Percentiles rank a stretch among this genome's conserved stretches.
phyloP scores from a whole-genome alignment of 2,113 vertebrate species.

The Mesoclemmys tuberculata region DNA sequence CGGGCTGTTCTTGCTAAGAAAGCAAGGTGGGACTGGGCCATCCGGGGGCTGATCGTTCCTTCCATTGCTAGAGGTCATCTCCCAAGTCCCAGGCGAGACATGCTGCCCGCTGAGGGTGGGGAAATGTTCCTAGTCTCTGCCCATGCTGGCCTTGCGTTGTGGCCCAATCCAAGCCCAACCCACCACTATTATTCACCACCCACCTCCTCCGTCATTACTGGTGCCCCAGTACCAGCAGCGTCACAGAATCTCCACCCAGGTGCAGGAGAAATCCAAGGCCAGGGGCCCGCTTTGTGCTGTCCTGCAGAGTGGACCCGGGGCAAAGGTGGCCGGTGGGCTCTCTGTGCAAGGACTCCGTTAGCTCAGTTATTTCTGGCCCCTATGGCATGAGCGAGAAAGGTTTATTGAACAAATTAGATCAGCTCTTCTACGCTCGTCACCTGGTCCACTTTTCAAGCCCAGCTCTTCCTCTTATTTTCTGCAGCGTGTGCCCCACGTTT shows the following conservation, averaged over 20 bases:
- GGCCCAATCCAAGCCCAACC: neutral
- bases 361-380: neutral
- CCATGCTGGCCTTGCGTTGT: neutral
- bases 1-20: neutral
- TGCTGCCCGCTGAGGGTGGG: neutral
- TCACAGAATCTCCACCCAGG: neutral
- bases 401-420: neutral
- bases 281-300: neutral
- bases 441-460: neutral
- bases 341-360: neutral
- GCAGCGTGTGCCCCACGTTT: neutral
- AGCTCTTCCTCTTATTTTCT: neutral
- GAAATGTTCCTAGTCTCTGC: neutral
- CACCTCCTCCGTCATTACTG: neutral
- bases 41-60: neutral
- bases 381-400: neutral
- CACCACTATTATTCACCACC: neutral
- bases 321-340: neutral
- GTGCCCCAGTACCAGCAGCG: neutral
- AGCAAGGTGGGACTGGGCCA: neutral
- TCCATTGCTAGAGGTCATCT: neutral
- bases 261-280: neutral
- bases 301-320: neutral
- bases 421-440: neutral
- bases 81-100: rapidly evolving